phyloP scores from a whole-genome alignment of 2,113 vertebrate genomes.

The Athene noctua region DNA sequence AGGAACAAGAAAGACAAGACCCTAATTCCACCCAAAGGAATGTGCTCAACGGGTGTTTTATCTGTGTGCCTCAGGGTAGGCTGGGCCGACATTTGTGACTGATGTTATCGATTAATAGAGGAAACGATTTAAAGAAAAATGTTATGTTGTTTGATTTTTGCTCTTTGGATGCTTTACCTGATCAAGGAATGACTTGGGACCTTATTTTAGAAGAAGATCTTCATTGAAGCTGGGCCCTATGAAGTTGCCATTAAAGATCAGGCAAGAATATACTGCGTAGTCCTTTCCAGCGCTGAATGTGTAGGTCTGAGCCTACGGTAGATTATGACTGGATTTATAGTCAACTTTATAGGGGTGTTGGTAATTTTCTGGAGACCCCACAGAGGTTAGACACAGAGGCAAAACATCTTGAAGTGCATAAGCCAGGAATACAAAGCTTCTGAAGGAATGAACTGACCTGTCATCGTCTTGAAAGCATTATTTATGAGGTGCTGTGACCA shows the following conservation, averaged over 20 bases:
- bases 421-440: background rate
- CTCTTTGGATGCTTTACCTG: background rate
- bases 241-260: background rate
- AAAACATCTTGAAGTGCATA: background rate
- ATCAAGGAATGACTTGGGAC: background rate
- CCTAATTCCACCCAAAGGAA: background rate
- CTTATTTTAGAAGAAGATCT: background rate
- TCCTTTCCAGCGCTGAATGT: background rate
- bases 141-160: background rate
- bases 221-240: background rate
- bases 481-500: conserved; percentile 21
- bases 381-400: background rate
- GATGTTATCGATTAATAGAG: background rate
- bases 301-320: background rate
- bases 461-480: background rate
- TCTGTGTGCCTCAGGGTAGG: background rate
- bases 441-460: background rate
- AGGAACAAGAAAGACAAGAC: background rate
- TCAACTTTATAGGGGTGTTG: background rate
- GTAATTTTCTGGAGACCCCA: background rate
- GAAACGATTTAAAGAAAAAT: background rate
- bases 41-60: background rate
- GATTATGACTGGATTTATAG: background rate
- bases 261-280: background rate
- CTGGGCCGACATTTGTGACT: background rate